These are phyloP conservation scores for Orthonevra nobilis DNA, from an alignment of 2,888 invertebrate genomes.

Conservation along the genomic window DNA sequence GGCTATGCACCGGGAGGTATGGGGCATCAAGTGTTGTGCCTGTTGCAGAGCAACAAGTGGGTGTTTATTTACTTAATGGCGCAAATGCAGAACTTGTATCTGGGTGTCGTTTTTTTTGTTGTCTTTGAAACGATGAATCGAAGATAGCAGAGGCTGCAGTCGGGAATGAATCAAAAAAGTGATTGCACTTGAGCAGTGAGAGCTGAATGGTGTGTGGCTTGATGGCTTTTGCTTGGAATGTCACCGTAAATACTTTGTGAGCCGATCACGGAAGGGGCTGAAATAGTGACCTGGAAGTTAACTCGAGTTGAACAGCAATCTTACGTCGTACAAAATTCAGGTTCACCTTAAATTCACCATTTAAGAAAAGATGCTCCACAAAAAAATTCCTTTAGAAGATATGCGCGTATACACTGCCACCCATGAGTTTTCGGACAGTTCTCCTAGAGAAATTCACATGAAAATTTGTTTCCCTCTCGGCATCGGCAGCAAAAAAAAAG, in stretches of 20 bases:
- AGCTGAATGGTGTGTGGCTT: conserved; percentile 27
- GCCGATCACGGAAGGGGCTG: conserved; percentile 40
- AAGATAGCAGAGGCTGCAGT: conserved; percentile 46
- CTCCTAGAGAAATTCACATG: too few species aligned
- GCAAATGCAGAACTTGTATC: conserved; percentile 65
- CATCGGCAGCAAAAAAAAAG: too few species aligned
- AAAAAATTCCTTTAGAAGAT: too few species aligned
- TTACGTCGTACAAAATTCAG: too few species aligned
- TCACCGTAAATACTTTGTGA: conserved; percentile 27
- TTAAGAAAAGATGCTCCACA: too few species aligned
- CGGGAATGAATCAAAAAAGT: conserved; percentile 58
- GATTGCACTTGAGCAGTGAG: conserved; percentile 30
- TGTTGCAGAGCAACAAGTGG: conserved; percentile 62
- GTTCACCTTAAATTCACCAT: too few species aligned
- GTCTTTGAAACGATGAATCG: conserved; percentile 41
- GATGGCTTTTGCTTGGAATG: conserved; percentile 31
- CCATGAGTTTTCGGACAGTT: too few species aligned
- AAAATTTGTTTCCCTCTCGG: too few species aligned
- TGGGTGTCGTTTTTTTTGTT: conserved; percentile 8
- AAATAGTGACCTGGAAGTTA: conserved; percentile 33
- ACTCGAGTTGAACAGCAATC: neutral
- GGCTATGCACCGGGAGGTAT: conserved; percentile 28
- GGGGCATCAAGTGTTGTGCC: conserved; percentile 64
- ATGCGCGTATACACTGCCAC: too few species aligned
- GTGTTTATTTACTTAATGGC: conserved; percentile 70